Evolutionary conservation across 1,140 invertebrate species (phyloP).

Genomic region (Acromyrmex heyeri): DNA sequence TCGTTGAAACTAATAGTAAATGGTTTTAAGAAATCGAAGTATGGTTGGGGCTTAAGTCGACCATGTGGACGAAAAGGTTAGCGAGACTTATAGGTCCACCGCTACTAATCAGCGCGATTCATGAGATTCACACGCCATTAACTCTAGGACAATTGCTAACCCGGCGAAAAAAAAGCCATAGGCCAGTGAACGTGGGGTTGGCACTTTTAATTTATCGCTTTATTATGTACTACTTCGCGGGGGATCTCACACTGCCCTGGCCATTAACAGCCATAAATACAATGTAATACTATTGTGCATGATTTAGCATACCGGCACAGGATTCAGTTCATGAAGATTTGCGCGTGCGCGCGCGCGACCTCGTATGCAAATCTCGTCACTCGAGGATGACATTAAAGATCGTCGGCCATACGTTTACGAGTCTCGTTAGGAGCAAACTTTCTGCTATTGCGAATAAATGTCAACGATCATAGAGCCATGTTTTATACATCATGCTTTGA

Average conservation of each 20-base stretch:
- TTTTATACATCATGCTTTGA: background rate
- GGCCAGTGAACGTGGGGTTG: conserved; percentile 42
- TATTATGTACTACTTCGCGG: conserved; percentile 76
- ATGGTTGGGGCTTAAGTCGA: background rate
- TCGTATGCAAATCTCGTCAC: conserved; percentile 18
- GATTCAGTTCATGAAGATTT: conserved; percentile 9
- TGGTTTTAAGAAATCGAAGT: background rate
- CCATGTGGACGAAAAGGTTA: conserved; percentile 25
- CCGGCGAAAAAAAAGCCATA: conserved; percentile 49
- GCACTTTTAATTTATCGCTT: conserved; percentile 80
- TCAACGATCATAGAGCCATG: background rate
- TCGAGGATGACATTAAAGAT: conserved; percentile 8
- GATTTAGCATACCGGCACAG: conserved; percentile 12
- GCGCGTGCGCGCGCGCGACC: background rate
- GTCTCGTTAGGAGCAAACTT: background rate
- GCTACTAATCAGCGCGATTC: conserved; percentile 66
- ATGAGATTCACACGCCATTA: conserved; percentile 74
- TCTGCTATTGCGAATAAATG: conserved; percentile 14
- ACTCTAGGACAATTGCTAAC: conserved; percentile 73
- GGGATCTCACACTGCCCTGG: conserved; percentile 69
- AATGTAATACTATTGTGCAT: conserved; percentile 39
- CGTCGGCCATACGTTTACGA: conserved; percentile 29
- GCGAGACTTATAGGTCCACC: conserved; percentile 48
- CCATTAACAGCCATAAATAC: conserved; percentile 70
- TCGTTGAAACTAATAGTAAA: background rate